These are phyloP conservation scores for Stenodema calcarata DNA, from an alignment of 2,888 invertebrate genomes.

Conservation along the genomic window DNA sequence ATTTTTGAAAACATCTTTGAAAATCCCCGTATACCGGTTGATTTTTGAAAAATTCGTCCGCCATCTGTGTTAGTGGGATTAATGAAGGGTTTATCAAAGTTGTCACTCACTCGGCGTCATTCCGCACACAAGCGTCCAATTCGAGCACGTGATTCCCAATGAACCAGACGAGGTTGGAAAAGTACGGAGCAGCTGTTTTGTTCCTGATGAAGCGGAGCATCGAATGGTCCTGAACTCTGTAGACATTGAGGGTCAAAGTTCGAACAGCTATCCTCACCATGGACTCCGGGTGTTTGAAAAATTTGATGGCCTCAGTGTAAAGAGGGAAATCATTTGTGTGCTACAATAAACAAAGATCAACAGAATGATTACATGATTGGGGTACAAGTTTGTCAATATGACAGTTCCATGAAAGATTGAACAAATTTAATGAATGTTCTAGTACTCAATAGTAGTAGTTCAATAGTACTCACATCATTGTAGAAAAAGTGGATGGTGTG, in stretches of 20 bases:
- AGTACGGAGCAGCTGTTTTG: conserved; percentile 96
- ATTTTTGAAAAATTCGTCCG: too few species aligned
- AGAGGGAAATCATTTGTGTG: conserved; percentile 98
- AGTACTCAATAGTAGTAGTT: background rate
- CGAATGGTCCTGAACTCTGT: conserved; percentile 89
- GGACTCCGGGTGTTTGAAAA: conserved; percentile 97
- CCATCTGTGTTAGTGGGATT: too few species aligned
- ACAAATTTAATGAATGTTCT: too few species aligned
- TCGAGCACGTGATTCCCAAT: conserved; percentile 98
- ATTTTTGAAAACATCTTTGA: too few species aligned
- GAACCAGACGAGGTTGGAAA: conserved; percentile 98
- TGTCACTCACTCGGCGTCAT: conserved; percentile 90
- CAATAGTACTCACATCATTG: conserved; percentile 79
- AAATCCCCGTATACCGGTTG: too few species aligned
- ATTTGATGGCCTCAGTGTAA: conserved; percentile 98
- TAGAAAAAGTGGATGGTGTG: conserved; percentile 99
- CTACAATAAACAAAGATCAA: conserved; percentile 64
- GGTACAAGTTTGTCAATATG: conserved; percentile 39
- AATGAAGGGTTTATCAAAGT: too few species aligned
- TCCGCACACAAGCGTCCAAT: conserved; percentile 90
- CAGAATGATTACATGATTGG: conserved; percentile 24
- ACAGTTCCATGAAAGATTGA: too few species aligned
- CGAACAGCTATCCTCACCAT: conserved; percentile 99
- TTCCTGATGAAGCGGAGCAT: conserved; percentile 96
- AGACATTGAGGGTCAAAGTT: conserved; percentile 96